Base-by-base conservation (phyloP, 2,113 vertebrate species). In the Oenanthe oenanthe region DNA sequence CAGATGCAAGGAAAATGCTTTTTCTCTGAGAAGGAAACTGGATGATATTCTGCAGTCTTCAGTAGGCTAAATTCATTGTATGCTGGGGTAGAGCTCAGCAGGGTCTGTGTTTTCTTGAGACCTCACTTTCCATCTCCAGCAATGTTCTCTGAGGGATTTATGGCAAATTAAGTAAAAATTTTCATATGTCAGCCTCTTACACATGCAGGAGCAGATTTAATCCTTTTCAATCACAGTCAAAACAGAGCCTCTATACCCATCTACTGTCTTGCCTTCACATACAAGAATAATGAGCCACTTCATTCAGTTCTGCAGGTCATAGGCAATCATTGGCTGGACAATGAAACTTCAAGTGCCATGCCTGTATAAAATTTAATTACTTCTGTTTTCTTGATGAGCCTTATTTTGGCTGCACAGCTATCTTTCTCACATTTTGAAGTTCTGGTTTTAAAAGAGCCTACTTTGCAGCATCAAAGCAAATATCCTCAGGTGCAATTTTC, bases 1-100 rank as follows among this genome's bases (percentile, higher is more conserved):
- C 79, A 88, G 75, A 90, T 78, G 72, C 51, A 61, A 88, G 82
- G 82, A 93, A 93, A 96, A 94, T 71, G 90, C 88, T 81, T 88
- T 67, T 88, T 58, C 75, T 84, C 75, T 88, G 85, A 93, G 88
- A 92, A 78, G 65, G 48, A 56, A 77, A 62, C 60, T 45, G 16
- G 60, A 25, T 62, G 87, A 71, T 89, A 86, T 29, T 92, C 67
- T 60, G 60, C 85, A 96, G 88, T 15, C 71, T 70, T 47, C 63
- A 25, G 79, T 0, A 76, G 42, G 62, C 40, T 65, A 42, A 53
- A 10, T 48, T 73, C 58, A 79, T 38, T 5, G 40, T 15, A 36
- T 40, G 50, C 72, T 85, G 78, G 56, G 56, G 72, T 83, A 63
- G 43, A 74, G 75, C 63, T 88, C 3, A 0, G 60, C 21, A 10